Evolutionary conservation across 2,113 vertebrate genomes (phyloP), one percentile per base, ranked within the genome.

Genomic region (Chrysochloris asiatica): DNA sequence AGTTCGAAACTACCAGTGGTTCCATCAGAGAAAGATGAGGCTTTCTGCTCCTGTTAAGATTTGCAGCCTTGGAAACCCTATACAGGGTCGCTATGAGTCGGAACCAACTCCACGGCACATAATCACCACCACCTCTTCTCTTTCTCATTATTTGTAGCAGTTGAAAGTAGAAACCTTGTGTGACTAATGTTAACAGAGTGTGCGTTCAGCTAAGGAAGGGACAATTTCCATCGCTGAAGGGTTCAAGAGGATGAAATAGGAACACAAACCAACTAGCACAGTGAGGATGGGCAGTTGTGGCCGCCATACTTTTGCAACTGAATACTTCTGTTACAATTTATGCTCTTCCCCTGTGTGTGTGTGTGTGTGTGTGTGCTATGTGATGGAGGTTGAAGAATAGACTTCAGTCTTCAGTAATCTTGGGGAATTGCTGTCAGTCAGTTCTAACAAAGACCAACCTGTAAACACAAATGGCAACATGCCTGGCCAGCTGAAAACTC

Each of bases 121-220:
- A n/a, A n/a, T n/a, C n/a, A n/a, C 47, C 8, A 93, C 11, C 61
- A 41, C 38, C 6, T 89, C 43, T 61, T 81, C 28, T 54, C 50
- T 43, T 80, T 59, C 76, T 91, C 50, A 81, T 89, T 78, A 86
- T 93, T 93, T 93, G 7, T 7, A 88, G 33, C 30, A 93, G 90
- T 67, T 89, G 22, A 30, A 83, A 47, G 45, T 80, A 75, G 9
- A 95, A 63, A 88, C n/a, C 8, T 54, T 77, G 89, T 83, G 43
- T 93, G 79, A 85, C 47, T 86, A 43, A 59, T 63, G 43, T 17
- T 88, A 82, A 76, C 3, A 76, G n/a, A 86, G 45, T 48, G 63
- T 92, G 28, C 36, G 47, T 93, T 86, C 47, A 52, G 61, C 33
- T 83, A 82, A 84, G 33, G 43, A 85, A 86, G 43, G 24, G 28